Conservation (phyloP, 1,140 invertebrate species). For the Eubasilissa regina region DNA sequence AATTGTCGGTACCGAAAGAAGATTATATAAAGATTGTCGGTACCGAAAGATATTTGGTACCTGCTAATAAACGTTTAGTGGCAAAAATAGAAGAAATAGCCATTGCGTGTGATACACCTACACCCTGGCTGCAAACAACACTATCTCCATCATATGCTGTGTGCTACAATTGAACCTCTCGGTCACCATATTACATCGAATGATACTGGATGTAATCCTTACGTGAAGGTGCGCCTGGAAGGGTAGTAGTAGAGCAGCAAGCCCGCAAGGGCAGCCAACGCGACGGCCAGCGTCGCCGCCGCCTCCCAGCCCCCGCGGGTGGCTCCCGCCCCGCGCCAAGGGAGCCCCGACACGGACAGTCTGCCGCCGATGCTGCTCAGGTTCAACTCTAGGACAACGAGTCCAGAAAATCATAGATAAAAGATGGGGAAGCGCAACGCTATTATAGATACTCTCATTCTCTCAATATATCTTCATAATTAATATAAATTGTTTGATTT, state of each 20-base stretch:
- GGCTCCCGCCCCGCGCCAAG: slow-evolving; percentile 27
- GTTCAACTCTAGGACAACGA: not conserved
- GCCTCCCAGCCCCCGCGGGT: slow-evolving; percentile 45
- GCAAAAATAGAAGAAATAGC: no score
- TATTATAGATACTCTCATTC: not conserved
- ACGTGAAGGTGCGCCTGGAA: slow-evolving; percentile 33
- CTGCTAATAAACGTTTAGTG: no score
- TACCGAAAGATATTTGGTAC: no score
- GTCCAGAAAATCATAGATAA: not conserved
- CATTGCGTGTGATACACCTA: no score
- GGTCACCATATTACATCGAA: no score
- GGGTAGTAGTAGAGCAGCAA: slow-evolving; percentile 44
- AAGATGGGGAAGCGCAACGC: not conserved
- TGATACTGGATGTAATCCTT: no score
- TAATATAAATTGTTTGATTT: no score
- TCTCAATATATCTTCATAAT: not conserved
- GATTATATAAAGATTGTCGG: no score
- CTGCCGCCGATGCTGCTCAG: not conserved
- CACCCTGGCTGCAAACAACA: no score
- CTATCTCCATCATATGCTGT: no score
- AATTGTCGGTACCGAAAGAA: no score
- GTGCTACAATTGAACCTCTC: no score
- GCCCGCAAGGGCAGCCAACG: slow-evolving; percentile 24
- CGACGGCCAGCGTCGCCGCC: slow-evolving; percentile 25
- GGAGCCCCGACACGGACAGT: slow-evolving; percentile 27